phyloP scores from a whole-genome alignment of 2,797 vertebrate genomes.

The Rhabdomys pumilio region DNA sequence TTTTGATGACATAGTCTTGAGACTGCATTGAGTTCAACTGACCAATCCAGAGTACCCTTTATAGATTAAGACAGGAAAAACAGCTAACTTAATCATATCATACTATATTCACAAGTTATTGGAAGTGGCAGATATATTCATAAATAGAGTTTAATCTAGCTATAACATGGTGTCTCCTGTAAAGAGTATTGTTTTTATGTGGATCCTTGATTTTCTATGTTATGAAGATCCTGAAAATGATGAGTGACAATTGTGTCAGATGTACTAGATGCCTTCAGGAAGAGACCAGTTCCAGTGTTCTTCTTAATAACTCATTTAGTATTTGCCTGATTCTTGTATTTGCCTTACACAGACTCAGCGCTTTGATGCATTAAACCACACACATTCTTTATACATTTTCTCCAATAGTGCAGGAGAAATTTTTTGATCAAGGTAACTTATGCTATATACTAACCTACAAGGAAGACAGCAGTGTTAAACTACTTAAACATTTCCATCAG shows the following conservation, averaged over 20 bases:
- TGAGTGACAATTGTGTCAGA: not conserved
- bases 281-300: not conserved
- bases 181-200: not conserved
- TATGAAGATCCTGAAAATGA: not conserved
- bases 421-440: not conserved
- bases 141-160: not conserved
- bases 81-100: not conserved
- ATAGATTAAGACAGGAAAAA: not conserved
- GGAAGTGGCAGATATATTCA: not conserved
- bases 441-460: not conserved
- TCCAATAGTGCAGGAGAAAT: not conserved
- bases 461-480: not conserved
- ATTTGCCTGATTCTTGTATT: not conserved
- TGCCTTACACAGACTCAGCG: not conserved
- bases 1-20: not conserved
- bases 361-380: not conserved
- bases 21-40: accelerated
- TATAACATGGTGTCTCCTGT: not conserved
- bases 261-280: not conserved
- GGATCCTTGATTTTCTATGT: not conserved
- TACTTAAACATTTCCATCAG: not conserved
- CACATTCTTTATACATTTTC: not conserved
- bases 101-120: not conserved
- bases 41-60: not conserved
- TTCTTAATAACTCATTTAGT: not conserved